Evolutionary conservation across 2,888 invertebrate species (phyloP).

Genomic region (Cheilosia urbana): DNA sequence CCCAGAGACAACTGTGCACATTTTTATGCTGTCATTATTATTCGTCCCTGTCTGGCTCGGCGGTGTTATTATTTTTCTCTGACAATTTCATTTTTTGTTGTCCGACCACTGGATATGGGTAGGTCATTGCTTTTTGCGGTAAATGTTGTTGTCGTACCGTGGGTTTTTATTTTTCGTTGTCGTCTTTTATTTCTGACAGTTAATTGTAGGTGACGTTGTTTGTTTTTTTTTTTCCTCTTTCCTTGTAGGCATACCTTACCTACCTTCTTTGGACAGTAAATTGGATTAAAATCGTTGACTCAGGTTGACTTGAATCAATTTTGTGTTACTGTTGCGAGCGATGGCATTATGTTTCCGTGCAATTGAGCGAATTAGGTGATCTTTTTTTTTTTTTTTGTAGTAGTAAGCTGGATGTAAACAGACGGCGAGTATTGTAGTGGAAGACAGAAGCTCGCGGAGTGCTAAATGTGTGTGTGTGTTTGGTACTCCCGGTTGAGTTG

Average conservation of each 20-base stretch:
- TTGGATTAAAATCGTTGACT: slow-evolving; percentile 73
- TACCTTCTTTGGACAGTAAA: slow-evolving; percentile 39
- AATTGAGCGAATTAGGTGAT: slow-evolving; percentile 58
- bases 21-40: slow-evolving; percentile 58
- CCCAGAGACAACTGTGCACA: slow-evolving; percentile 48
- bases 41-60: slow-evolving; percentile 15
- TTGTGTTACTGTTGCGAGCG: slow-evolving; percentile 11
- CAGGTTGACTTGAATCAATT: slow-evolving; percentile 58
- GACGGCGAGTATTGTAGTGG: not conserved
- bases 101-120: slow-evolving; percentile 38
- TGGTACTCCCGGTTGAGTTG: too few species aligned
- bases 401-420: slow-evolving; percentile 29
- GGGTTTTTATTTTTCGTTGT: slow-evolving; percentile 7
- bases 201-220: slow-evolving; percentile 51
- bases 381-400: slow-evolving; percentile 10
- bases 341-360: slow-evolving; percentile 65
- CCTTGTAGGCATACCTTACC: slow-evolving; percentile 1
- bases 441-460: too few species aligned
- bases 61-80: slow-evolving; percentile 24
- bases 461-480: too few species aligned
- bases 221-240: not conserved
- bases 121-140: slow-evolving; percentile 71
- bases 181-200: slow-evolving; percentile 44
- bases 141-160: slow-evolving; percentile 40
- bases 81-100: slow-evolving; percentile 11